Base-by-base conservation (phyloP, 2,113 vertebrate species). In the Phocoena phocoena region DNA sequence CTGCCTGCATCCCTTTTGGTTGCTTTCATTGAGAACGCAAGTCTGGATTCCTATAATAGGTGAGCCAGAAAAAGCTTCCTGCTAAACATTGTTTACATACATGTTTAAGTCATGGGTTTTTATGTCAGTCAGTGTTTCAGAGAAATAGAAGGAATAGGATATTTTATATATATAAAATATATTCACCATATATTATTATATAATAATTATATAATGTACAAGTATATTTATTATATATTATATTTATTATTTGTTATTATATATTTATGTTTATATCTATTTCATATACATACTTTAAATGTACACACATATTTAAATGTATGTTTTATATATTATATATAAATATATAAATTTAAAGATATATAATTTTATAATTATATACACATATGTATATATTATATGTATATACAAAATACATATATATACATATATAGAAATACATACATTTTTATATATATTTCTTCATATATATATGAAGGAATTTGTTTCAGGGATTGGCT, bases 1-100 rank as follows among this genome's bases (percentile, higher is more conserved):
- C 86, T 79, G 88, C 47, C 73, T 71, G n/a, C 60, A 44, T 95
- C n/a, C 33, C 92, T 73, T 65, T 62, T 55, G 76, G 26, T 38
- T 21, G 62, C 91, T 95, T 95, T 92, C 93, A 50, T 58, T 92
- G 90, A 38, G 38, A 71, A 50, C 55, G 81, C 55, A 71, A 36
- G 31, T 92, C 97, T 95, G 70, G 86, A 83, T 87, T 91, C 79
- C 79, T 65, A 6, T 65, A 82, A 94, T 68, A 84, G 62, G 55
- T 44, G 31, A 71, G 41, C 83, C 38, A 4, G 80, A 82, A 88
- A 93, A 83, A 93, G 47, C 67, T 21, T 47, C 17, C 38, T 71
- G 60, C 44, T 77, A 73, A 96, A 97, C 88, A 50, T 25, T 53
- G 36, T 76, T 87, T 5, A 26, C 31, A 23, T 20, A 23, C 20